Percentiles rank a stretch among this genome's conserved stretches.
phyloP scores from a whole-genome alignment of 1,140 invertebrate species.

The Adelges cooleyi region DNA sequence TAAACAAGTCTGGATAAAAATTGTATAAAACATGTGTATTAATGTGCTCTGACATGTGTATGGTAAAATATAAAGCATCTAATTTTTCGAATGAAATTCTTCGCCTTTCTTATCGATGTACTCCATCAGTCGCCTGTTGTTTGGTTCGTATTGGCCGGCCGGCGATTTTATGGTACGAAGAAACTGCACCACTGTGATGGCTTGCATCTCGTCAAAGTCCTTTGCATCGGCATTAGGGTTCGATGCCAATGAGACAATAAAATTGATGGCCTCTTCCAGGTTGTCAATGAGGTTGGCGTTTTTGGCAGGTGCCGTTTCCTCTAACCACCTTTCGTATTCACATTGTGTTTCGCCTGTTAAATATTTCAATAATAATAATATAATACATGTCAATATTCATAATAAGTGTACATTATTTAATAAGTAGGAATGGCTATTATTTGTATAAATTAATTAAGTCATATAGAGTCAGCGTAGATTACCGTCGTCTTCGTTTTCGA shows the following conservation, averaged over 20 bases:
- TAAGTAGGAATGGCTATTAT: no score
- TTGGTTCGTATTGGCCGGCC: neutral
- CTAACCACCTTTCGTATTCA: neutral
- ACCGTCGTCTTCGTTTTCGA: constrained; percentile 15
- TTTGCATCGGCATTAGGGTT: neutral
- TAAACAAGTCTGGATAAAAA: no score
- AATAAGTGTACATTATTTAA: no score
- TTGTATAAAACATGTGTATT: no score
- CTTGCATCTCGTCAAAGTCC: constrained; percentile 15
- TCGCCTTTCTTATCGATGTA: constrained; percentile 6
- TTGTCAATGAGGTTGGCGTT: constrained; percentile 1
- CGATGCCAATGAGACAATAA: neutral
- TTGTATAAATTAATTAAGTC: no score
- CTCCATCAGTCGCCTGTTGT: neutral
- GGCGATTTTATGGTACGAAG: constrained; percentile 6
- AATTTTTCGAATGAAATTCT: no score
- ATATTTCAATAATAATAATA: no score
- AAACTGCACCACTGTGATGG: constrained; percentile 10
- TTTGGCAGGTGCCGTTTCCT: constrained; percentile 6
- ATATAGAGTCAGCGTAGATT: no score
- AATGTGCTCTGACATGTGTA: no score
- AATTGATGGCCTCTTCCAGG: constrained; percentile 5
- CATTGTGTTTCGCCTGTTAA: neutral
- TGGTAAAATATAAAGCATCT: no score
- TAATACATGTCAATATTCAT: no score